A percentile compares a stretch with the other conserved stretches of the same genome.
Evolutionary conservation across 2,113 vertebrate genomes (phyloP).

Genomic region (Cheilinus undulatus): DNA sequence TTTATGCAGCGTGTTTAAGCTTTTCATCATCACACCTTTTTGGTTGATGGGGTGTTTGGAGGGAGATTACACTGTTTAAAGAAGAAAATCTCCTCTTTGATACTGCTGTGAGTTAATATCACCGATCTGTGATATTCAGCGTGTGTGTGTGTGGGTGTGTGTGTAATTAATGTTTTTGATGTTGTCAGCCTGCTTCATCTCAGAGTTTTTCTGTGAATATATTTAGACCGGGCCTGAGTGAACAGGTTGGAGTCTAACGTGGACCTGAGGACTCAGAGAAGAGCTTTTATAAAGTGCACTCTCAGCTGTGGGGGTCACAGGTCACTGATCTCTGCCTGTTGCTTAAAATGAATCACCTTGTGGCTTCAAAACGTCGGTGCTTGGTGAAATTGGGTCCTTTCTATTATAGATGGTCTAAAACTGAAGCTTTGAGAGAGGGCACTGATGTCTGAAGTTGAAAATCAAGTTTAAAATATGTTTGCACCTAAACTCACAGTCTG

Average conservation of each 20-base stretch:
- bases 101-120: not conserved
- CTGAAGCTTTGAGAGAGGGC: not conserved
- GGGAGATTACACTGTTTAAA: constrained; percentile 5
- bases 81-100: constrained; percentile 6
- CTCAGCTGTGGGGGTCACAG: constrained; percentile 6
- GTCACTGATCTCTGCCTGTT: constrained; percentile 10
- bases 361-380: not conserved
- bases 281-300: constrained; percentile 10
- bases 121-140: not conserved
- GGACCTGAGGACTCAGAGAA: not conserved
- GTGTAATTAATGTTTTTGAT: constrained; percentile 6
- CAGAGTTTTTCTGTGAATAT: not conserved
- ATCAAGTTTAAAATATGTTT: no score
- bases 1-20: not conserved
- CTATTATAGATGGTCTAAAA: not conserved
- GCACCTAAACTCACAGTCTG: no score
- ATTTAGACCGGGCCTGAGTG: not conserved
- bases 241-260: not conserved
- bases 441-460: not conserved
- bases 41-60: not conserved
- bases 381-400: constrained; percentile 10
- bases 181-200: not conserved
- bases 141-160: constrained; percentile 13
- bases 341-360: constrained; percentile 6
- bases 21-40: not conserved